Evolutionary conservation across 2,888 invertebrate genomes (phyloP).

Genomic region (Papilio elwesi): DNA sequence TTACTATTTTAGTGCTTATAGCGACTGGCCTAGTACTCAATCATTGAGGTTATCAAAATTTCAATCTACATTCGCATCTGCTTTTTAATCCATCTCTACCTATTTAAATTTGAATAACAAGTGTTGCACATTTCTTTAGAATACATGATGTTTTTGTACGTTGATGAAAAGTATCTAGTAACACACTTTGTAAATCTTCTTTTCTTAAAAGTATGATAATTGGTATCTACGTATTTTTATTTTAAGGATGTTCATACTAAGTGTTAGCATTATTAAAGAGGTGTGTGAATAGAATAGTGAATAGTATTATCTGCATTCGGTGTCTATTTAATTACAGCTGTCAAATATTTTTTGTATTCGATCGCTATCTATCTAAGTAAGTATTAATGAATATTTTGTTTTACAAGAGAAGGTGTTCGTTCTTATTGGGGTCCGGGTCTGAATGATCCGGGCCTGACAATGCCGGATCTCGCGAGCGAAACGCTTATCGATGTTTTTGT

Average conservation of each 20-base stretch:
- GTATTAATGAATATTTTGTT: constrained; percentile 22
- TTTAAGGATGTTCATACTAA: background rate
- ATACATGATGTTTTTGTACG: too few species aligned
- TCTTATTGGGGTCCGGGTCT: constrained; percentile 48
- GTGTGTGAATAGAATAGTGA: background rate
- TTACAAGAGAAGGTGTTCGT: constrained; percentile 39
- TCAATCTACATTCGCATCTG: too few species aligned
- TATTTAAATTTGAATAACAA: too few species aligned
- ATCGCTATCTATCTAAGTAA: constrained; percentile 30
- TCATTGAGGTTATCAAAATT: too few species aligned
- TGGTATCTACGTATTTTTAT: too few species aligned
- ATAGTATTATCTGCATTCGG: background rate
- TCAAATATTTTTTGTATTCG: constrained; percentile 12
- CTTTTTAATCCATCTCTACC: too few species aligned
- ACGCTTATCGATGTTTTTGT: constrained; percentile 19
- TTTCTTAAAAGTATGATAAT: too few species aligned
- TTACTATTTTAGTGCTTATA: too few species aligned
- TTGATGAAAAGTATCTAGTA: too few species aligned
- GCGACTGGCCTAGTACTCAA: too few species aligned
- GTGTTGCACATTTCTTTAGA: too few species aligned
- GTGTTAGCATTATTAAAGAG: background rate
- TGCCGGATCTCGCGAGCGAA: constrained; percentile 45
- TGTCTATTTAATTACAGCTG: constrained; percentile 26
- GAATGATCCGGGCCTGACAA: constrained; percentile 46
- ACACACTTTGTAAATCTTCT: too few species aligned